Evolutionary conservation across 2,797 vertebrate genomes (phyloP), one percentile per base, ranked within the genome.

Genomic region (Gambusia yucatana): DNA sequence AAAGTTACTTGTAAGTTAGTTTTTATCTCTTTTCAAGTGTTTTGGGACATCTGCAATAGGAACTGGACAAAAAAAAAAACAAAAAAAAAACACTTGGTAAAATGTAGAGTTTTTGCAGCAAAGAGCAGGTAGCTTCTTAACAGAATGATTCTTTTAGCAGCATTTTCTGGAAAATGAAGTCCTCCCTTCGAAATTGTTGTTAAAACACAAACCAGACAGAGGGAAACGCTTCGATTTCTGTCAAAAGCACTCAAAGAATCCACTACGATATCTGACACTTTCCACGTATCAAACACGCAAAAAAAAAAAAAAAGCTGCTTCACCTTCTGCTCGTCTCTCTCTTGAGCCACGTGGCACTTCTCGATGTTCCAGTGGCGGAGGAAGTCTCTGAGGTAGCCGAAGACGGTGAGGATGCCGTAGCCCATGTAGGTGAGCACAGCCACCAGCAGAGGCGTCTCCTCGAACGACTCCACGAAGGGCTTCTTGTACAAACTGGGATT

Each of bases 401-500:
- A 99, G 85, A 99, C 92, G 65, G 98, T 99, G 84, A 99, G 98
- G 77, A 99, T 98, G 72, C 98, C 97, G 0, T 99, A 99, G 28
- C 98, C 97, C 92, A 99, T 96, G 1, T 99, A 99, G 10, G 98
- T 99, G 88, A 99, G 96, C 85, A 99, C 98, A 0, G 98, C 98
- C 85, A 99, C 97, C 85, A 99, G 93, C 79, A 99, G 96, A 0
- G 98, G 98, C 0, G 98, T 99, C 94, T 99, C 97, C 89, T 99
- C 98, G 84, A 96, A 99, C 2, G 95, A 97, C 91, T 99, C 97
- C 73, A 94, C 92, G 82, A 97, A 99, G 0, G 97, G 97, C 87
- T 95, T 97, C 92, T 97, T 97, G 93, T 99, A 99, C 72, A 98
- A 90, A 59, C 94, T 95, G 85, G 96, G 94, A 93, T 97, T 97